Base-by-base conservation (phyloP, 2,113 vertebrate species). In the Psettodes erumei region DNA sequence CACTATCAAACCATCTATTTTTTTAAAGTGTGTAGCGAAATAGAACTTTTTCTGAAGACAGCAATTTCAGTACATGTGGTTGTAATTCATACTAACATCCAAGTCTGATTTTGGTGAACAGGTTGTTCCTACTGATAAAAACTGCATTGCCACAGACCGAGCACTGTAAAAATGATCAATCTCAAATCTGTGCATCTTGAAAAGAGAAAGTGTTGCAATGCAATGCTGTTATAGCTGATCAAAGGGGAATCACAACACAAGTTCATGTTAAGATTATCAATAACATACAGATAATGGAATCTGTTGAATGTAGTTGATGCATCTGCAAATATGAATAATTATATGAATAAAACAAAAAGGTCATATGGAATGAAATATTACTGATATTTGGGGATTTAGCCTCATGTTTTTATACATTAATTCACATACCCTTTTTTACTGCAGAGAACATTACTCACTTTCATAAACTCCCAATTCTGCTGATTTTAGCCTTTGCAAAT, bases 101-200 rank as follows among this genome's bases (percentile, higher is more conserved):
- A 30, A 32, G 53, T 58, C 19, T 83, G 81, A 86, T 79, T 64
- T 47, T 51, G 35, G 71, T 27, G 64, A 77, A 79, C 79, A 75
- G 55, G 56, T 83, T 76, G 81, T 82, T 87, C 62, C 63, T 63
- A 77, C 59, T 82, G 83, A 90, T 85, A 67, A 82, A 82, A 83
- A 82, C 65, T 65, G 68, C 67, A 72, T 63, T 58, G 40, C 58
- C 30, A 16, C 75, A 67, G 53, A 25, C 56, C 8, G 0, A 59
- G 78, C 21, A 62, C 35, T 0, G 25, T 12, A 83, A 71, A 73
- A 60, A 76, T 68, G 23, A 81, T 87, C 67, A 55, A 59, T 64
- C 61, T 66, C 33, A 54, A 83, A 54, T 40, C 15, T 13, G 53
- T 55, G 70, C 45, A 43, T 81, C 82, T 88, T 90, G 79, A 87